Evolutionary conservation across 2,113 vertebrate genomes (phyloP), one percentile per base, ranked within the genome.

Genomic region (Aleadryas rufinucha): DNA sequence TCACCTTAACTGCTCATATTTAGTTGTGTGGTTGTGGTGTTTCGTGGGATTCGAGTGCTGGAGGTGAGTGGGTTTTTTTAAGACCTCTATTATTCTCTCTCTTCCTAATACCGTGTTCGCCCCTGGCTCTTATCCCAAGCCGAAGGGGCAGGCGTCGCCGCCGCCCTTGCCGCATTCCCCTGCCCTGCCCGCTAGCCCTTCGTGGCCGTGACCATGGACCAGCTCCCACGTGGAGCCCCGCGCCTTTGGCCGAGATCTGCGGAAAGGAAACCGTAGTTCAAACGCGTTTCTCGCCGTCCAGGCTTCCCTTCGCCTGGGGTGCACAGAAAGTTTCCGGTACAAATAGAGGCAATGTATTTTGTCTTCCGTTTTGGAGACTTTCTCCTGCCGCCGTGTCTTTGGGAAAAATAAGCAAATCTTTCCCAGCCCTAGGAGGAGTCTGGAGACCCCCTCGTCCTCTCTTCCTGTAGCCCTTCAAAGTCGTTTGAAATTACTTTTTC

Each of bases 401-500:
- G 16, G 21, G 22, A 56, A 56, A 85, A 72, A 74, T 7, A 68
- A 88, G n/a, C 5, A 47, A 16, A 66, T 57, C 11, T 64, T 47
- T 23, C 45, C 28, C 28, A 41, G 23, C 22, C 28, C 64, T 7
- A 81, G 50, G 13, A 66, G 35, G 9, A 63, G 45, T 30, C 64
- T 26, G 11, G 41, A 70, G 47, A 87, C 20, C 35, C 86, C 68
- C 89, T 89, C 27, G 4, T 83, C 12, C 84, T 93, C 90, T 85
- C 19, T 56, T 91, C 49, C 63, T 68, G 52, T 33, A 93, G 75
- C 37, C 44, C 89, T 97, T 98, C 97, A 92, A 97, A 98, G 95
- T 98, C 96, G 97, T 98, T 97, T 86, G 97, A 98, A 98, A 98
- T 98, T 89, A 97, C 96, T 98, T 98, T 98, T 96, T 89, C 84